Base-by-base conservation (phyloP, 2,113 vertebrate species). In the Actinemys pallida region DNA sequence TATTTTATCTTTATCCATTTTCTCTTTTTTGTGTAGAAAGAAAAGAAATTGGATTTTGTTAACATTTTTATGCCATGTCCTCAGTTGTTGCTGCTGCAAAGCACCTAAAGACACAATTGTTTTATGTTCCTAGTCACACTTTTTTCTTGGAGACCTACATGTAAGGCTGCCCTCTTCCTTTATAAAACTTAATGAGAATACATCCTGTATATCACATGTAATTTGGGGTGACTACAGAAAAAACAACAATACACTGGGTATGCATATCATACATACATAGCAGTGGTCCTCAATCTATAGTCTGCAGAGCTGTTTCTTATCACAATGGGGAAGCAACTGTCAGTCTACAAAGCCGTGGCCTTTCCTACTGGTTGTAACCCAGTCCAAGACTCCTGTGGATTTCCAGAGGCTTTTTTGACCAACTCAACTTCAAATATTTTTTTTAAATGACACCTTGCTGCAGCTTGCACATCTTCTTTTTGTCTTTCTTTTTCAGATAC, bases 1-100 rank as follows among this genome's bases (percentile, higher is more conserved):
- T 78, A 78, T 50, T 12, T 45, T 53, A 17, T 16, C 45, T 85
- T n/a, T 86, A 6, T 80, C 83, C 54, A 82, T 93, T 95, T 93
- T 3, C 27, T 4, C 27, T 49, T 49, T 54, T 88, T 72, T 56
- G 52, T 56, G 13, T 20, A 81, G 9, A 90, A 92, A 87, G 57
- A 24, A 87, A 86, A 90, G 52, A 45, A 42, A 78, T 39, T 27
- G 42, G 39, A 47, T 47, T 78, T 78, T 13, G 75, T 47, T 78
- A 45, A 78, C 25, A 78, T 47, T 47, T 47, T 47, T 78, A 42
- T 78, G 8, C 1, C 82, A 35, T 10, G 19, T 24, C 57, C n/a
- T 90, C 45, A 82, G 8, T 35, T 80, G 10, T 6, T 75, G 42
- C 5, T 95, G 94, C 84, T 57, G 35, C 50, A 78, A 86, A 92